Percentiles rank a stretch among this genome's conserved stretches.
These are phyloP conservation scores for Tipula helvola DNA, from an alignment of 2,888 invertebrate species.

Conservation along the genomic window DNA sequence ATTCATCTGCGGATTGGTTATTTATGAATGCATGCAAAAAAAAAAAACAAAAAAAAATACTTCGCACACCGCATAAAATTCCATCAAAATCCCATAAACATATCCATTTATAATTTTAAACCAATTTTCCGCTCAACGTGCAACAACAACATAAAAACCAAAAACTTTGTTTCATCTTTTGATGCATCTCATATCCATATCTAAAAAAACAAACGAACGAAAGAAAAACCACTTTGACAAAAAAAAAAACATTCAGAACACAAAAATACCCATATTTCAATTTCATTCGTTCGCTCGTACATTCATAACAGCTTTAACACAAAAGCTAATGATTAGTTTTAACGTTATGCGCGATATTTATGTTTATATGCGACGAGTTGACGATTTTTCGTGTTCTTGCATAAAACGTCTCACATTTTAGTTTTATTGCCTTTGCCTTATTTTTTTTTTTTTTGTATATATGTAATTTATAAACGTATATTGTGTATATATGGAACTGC, in stretches of 20 bases:
- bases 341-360: neutral
- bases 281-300: neutral
- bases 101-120: neutral
- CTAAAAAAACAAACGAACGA: neutral
- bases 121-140: neutral
- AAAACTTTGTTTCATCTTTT: neutral
- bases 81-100: neutral
- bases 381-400: constrained; percentile 4
- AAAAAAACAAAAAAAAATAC: neutral
- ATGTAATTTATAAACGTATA: neutral
- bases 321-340: neutral
- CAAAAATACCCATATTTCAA: neutral
- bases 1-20: neutral
- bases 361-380: neutral
- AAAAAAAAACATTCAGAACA: neutral
- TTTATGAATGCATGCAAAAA: neutral
- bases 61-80: neutral
- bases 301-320: neutral
- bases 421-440: neutral
- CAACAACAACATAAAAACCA: neutral
- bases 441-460: neutral
- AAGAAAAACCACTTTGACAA: neutral
- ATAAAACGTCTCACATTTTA: neutral
- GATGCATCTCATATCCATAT: neutral
- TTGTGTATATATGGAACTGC: neutral